Evolutionary conservation across 2,113 vertebrate genomes (phyloP), one percentile per base, ranked within the genome.

Genomic region (Protomyctophum bolini): DNA sequence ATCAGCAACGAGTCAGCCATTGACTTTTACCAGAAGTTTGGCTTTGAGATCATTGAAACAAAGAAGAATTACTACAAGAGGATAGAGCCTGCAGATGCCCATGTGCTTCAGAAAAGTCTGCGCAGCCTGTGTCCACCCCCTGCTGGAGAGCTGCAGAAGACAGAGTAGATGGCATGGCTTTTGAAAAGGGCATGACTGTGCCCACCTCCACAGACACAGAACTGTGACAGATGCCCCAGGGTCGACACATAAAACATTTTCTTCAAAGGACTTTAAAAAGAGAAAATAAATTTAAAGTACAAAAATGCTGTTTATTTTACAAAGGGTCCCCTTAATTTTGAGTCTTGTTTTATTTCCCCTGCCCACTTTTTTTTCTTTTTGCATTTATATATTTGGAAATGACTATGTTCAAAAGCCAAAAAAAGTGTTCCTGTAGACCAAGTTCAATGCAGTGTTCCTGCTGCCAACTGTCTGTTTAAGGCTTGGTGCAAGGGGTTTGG

Each of bases 51-150:
- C 90, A 99, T 98, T 21, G 98, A 99, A 92, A 99, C 98, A 72
- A 99, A 99, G 95, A 98, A 98, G 92, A 98, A 99, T 93, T 99
- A 99, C 93, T 99, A 98, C 94, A 99, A 99, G 94, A 97, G 98
- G 93, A 99, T 99, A 98, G 97, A 99, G 86, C 98, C 98, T 0
- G 97, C 98, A 82, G 98, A 99, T 66, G 98, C 97, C 77, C 98
- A 99, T 0, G 97, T 99, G 90, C 94, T 99, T 91, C 97, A 99
- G 93, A 99, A 99, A 93, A 98, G 95, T 87, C 95, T 99, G 91
- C 91, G 96, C 91, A 94, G 91, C 91, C 91, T 94, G 81, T 90
- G 92, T 74, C 88, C 91, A 59, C 94, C 92, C 79, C 92, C 93
- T 68, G 94, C 92, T 79, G n/a, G 93, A 93, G 97, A 98, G 67